Evolutionary conservation across 2,888 invertebrate genomes (phyloP).

Genomic region (Escarpia spicata): DNA sequence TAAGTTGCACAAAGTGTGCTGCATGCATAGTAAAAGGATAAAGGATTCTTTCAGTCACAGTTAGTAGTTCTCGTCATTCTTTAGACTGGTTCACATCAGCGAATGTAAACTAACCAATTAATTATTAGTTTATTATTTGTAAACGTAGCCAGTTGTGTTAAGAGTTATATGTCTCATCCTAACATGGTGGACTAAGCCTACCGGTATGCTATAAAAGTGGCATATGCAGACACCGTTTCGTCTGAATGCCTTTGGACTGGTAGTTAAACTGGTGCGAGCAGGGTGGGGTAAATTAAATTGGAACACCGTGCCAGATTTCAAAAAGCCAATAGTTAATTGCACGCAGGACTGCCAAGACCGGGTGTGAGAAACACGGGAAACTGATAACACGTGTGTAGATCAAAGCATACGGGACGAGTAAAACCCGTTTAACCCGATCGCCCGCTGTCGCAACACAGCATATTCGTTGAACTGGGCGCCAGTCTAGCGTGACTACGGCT

Average conservation of each 20-base stretch:
- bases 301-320: neutral
- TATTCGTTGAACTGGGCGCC: neutral
- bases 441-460: neutral
- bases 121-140: neutral
- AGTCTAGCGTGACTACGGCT: neutral
- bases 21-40: neutral
- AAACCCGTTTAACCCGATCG: neutral
- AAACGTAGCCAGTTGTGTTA: neutral
- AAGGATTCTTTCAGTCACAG: neutral
- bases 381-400: neutral
- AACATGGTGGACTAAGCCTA: neutral
- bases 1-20: too few relatives aligned
- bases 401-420: neutral
- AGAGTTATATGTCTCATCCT: too few relatives aligned
- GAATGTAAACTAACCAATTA: neutral
- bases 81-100: neutral
- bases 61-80: neutral
- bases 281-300: neutral
- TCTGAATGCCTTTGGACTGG: too few relatives aligned
- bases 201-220: neutral
- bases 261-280: neutral
- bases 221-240: too few relatives aligned
- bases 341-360: neutral
- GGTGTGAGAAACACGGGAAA: neutral
- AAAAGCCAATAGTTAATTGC: neutral